Base-by-base conservation (phyloP, 37 sponge, comb jelly and placozoan genomes). In the Chondrilla cf. caribensis region DNA sequence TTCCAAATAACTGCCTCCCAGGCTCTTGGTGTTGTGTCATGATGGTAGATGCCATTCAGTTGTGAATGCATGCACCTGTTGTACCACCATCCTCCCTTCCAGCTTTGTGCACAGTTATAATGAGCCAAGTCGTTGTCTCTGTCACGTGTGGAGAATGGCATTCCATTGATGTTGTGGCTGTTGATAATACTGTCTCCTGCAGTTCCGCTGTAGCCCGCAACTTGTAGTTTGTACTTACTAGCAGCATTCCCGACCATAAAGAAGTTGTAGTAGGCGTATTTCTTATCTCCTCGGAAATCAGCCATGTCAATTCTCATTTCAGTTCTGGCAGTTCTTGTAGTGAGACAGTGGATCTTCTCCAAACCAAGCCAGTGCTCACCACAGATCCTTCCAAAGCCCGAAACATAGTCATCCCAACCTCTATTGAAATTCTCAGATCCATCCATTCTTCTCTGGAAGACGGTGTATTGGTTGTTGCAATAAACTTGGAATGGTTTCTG, bases 31-130 rank as follows among this genome's bases (percentile, higher is more conserved):
- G n/a, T n/a, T n/a, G n/a, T n/a, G n/a, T n/a, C n/a, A n/a, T n/a
- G n/a, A n/a, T n/a, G n/a, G n/a, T n/a, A n/a, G n/a, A n/a, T n/a
- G n/a, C 54, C 37, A 54, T 79, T 79, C 58, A 79, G 79, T 29
- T 79, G 54, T 29, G 8, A 11, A 17, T 3, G 21, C 26, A 32
- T 26, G 36, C 79, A 79, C 29, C 9, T 25, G 0, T 43, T 14
- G 8, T 82, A 66, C 82, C 82, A 82, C 82, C 82, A 82, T 70
- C 44, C 82, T 24, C 82, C 70, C n/a, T 82, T 65, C 54, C 44
- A 40, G 11, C n/a, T 31, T 72, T 26, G 29, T 38, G 82, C 82
- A 68, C 82, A 82, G 71, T 82, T 66, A 7, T 14, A 2, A 14
- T 19, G 1, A 66, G 2, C 33, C 7, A 14, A n/a, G 67, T 82